Percentiles rank a stretch among this genome's conserved stretches.
These are phyloP conservation scores for Coenonympha arcania DNA, from an alignment of 2,888 invertebrate genomes.

Conservation along the genomic window DNA sequence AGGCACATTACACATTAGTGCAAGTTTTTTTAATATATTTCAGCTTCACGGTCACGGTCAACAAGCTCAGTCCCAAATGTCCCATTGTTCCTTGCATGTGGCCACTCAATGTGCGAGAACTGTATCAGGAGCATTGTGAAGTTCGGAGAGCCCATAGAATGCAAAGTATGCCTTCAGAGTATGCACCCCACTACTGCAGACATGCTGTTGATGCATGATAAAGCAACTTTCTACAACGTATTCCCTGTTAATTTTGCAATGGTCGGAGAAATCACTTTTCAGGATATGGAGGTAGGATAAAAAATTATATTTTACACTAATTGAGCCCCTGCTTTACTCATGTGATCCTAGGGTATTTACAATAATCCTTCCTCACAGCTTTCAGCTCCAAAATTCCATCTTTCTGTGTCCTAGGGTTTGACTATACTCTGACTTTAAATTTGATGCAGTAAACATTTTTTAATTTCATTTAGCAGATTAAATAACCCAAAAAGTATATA, in stretches of 20 bases:
- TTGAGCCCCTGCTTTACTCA: too few species aligned
- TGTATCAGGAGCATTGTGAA: conserved; percentile 67
- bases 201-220: conserved; percentile 36
- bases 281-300: conserved; percentile 41
- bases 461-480: too few species aligned
- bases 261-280: conserved; percentile 54
- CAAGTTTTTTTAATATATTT: conserved; percentile 12
- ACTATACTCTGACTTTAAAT: too few species aligned
- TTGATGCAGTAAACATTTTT: too few species aligned
- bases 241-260: conserved; percentile 57
- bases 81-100: conserved; percentile 78
- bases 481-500: too few species aligned
- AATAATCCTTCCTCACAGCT: too few species aligned
- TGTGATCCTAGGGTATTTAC: too few species aligned
- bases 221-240: conserved; percentile 39
- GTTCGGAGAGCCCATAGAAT: conserved; percentile 60
- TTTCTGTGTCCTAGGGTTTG: too few species aligned
- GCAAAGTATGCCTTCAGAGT: conserved; percentile 60
- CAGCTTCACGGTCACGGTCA: conserved; percentile 37
- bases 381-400: too few species aligned
- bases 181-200: conserved; percentile 41
- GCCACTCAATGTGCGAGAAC: conserved; percentile 79
- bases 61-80: conserved; percentile 42
- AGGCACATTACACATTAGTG: too few species aligned
- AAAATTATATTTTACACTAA: not conserved